Conservation (phyloP, 1,140 invertebrate species). For the Megalonaias nervosa region DNA sequence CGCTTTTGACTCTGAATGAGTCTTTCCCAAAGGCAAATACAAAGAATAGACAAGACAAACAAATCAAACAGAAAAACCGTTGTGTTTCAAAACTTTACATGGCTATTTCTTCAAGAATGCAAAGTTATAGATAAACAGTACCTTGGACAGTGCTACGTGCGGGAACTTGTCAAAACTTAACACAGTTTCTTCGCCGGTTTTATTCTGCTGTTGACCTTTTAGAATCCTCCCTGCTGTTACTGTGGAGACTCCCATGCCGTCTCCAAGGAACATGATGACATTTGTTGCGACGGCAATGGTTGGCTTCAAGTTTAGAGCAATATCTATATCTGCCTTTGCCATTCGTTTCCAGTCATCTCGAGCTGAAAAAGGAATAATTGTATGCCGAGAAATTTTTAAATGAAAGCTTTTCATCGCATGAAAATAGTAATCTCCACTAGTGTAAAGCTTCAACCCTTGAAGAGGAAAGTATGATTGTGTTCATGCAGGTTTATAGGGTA, state of each 20-base stretch:
- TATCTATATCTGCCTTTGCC: slow-evolving; percentile 33
- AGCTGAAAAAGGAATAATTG: slow-evolving; percentile 21
- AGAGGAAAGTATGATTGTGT: too few species aligned
- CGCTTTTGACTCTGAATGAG: too few species aligned
- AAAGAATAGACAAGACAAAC: too few species aligned
- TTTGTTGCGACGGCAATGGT: slow-evolving; percentile 80
- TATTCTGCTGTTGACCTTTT: slow-evolving; percentile 76
- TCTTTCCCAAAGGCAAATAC: too few species aligned
- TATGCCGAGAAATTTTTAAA: too few species aligned
- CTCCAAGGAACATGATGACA: slow-evolving; percentile 92
- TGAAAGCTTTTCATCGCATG: too few species aligned
- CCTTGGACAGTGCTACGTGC: slow-evolving; percentile 87
- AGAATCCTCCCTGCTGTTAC: slow-evolving; percentile 83
- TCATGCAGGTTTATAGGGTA: too few species aligned
- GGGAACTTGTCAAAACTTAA: slow-evolving; percentile 89
- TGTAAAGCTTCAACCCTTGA: too few species aligned
- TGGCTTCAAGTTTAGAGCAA: slow-evolving; percentile 25
- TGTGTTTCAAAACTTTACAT: too few species aligned
- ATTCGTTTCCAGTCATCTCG: slow-evolving; percentile 32
- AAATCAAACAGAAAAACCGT: too few species aligned
- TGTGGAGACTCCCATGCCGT: slow-evolving; percentile 93
- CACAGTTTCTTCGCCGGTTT: slow-evolving; percentile 80
- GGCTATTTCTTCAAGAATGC: too few species aligned
- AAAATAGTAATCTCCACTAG: too few species aligned
- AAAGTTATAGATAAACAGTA: slow-evolving; percentile 60